Conservation (phyloP, 2,797 vertebrate species). For the Toxotes lorentzi region DNA sequence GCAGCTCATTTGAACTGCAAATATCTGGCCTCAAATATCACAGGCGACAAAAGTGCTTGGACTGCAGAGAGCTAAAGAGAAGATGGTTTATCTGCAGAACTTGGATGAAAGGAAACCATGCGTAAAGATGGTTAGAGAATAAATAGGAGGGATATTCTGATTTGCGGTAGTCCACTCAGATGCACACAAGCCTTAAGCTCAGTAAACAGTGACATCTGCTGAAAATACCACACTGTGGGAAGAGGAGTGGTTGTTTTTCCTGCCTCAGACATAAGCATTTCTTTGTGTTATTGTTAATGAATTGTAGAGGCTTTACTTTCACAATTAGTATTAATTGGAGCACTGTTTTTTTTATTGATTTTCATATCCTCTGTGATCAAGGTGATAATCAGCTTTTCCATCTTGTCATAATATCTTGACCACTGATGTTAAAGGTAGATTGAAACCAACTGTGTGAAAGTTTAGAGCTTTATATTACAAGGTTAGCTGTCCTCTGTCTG, state of each 20-base stretch:
- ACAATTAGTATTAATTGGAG: neutral
- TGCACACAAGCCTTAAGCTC: conserved; percentile 44
- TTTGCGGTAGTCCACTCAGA: conserved; percentile 24
- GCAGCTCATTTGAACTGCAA: conserved; percentile 23
- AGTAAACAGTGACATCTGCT: conserved; percentile 82
- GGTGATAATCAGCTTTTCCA: neutral
- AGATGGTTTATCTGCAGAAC: conserved; percentile 40
- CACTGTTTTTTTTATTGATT: neutral
- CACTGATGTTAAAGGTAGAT: too few species aligned
- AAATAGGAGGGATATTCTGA: conserved; percentile 23
- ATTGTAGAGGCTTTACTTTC: neutral
- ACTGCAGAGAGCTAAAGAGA: conserved; percentile 31
- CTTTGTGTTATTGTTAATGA: neutral
- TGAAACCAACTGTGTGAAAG: too few species aligned
- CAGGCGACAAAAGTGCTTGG: conserved; percentile 1
- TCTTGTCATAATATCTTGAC: too few species aligned
- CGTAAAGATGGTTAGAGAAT: conserved; percentile 24
- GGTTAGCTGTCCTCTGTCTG: too few species aligned
- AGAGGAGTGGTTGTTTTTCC: conserved; percentile 1
- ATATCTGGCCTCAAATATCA: conserved; percentile 42
- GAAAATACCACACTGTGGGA: conserved; percentile 46
- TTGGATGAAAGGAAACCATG: conserved; percentile 53
- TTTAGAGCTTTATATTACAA: neutral
- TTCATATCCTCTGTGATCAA: neutral
- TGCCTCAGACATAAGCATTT: neutral